These are phyloP conservation scores for Pachypsylla venusta DNA, from an alignment of 1,140 invertebrate species.

Conservation along the genomic window DNA sequence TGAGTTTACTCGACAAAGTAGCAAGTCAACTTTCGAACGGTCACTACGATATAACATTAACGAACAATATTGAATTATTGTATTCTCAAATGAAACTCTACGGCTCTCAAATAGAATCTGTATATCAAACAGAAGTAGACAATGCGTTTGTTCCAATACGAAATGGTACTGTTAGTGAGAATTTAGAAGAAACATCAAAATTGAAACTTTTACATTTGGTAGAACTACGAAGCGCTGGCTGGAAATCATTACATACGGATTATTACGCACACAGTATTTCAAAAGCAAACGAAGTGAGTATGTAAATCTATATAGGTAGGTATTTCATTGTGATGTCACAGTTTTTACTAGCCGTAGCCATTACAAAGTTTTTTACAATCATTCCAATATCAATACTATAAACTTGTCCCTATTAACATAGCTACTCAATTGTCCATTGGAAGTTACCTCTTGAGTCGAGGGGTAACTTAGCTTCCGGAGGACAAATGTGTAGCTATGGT, in stretches of 20 bases:
- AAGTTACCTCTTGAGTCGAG: too few species aligned
- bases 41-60: background rate
- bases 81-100: slow-evolving; percentile 11
- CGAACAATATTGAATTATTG: slow-evolving; percentile 1
- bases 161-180: slow-evolving; percentile 64
- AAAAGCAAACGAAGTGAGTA: background rate
- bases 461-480: too few species aligned
- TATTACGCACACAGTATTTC: background rate
- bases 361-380: too few species aligned
- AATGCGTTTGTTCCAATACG: slow-evolving; percentile 65
- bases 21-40: background rate
- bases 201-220: slow-evolving; percentile 74
- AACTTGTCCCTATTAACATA: too few species aligned
- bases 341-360: too few species aligned
- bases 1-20: background rate
- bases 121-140: slow-evolving; percentile 32
- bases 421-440: too few species aligned
- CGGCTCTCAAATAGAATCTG: slow-evolving; percentile 12
- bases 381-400: too few species aligned
- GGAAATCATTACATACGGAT: slow-evolving; percentile 31
- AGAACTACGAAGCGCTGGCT: slow-evolving; percentile 70
- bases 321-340: too few species aligned
- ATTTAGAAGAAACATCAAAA: slow-evolving; percentile 60
- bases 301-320: too few species aligned
- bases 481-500: too few species aligned